Evolutionary conservation across 2,888 invertebrate species (phyloP), one percentile per base, ranked within the genome.

Genomic region (Heteromyza rotundicornis): DNA sequence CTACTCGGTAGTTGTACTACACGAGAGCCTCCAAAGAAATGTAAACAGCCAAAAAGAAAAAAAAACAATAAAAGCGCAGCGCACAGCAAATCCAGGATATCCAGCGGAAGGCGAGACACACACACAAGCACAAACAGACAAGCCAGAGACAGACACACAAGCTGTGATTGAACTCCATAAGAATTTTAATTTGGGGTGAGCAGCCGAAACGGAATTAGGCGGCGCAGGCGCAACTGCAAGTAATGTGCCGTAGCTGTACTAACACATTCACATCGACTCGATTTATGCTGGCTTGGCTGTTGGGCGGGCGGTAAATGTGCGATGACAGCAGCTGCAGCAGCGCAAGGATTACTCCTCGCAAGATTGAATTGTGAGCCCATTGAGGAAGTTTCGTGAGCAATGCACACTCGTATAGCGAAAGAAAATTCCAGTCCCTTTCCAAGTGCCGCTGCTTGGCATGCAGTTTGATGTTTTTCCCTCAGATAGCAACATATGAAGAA

Each of bases 221-320:
- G n/a, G n/a, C 58, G 58, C 58, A 52, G 35, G 51, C 58, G 58
- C 58, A 52, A 52, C 51, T 58, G 24, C 47, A 40, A 40, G n/a
- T 40, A 40, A 40, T n/a, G 40, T 14, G 40, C 40, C n/a, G 27
- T 10, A 27, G 10, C 27, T 27, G 27, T 27, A 27, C 27, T 7
- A 27, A 27, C 27, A 27, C 27, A 27, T 27, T 7, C 27, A 27
- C 27, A 27, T 27, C 10, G 27, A 27, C 27, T 27, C 7, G 7
- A 27, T 27, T 5, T 10, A 27, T 27, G 27, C 27, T 27, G 27
- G 27, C 27, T n/a, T n/a, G n/a, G n/a, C n/a, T n/a, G n/a, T n/a
- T n/a, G n/a, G 7, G 12, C 32, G 32, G 12, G 32, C 27, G 49
- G 17, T 19, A 50, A n/a, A 24, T 36, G 35, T 50, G 35, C 50